Base-by-base conservation (phyloP, 1,140 invertebrate species). In the Brachionus rubens region DNA sequence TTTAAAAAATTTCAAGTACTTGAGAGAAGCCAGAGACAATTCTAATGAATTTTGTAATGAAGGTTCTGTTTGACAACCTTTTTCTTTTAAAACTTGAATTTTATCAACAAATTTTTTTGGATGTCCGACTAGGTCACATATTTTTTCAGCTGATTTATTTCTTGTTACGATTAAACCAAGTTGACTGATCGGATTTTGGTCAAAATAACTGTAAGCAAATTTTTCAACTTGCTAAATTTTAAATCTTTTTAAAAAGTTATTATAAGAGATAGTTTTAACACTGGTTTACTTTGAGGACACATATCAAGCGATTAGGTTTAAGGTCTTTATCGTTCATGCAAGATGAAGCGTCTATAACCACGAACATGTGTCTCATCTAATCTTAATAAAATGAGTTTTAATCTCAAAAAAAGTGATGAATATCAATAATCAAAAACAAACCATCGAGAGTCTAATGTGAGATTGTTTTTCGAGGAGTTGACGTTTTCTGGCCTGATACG, bases 121-220 rank as follows among this genome's bases (percentile, higher is more conserved):
- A 80, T 88, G 87, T 21, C 87, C 87, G 84, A 91, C 90, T 36
- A 98, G 86, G 78, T 96, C 92, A 75, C 91, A 90, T 4, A 96
- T 82, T 86, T 91, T 94, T 82, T 98, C 94, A 16, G 94, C 92
- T 80, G 93, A 87, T 85, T 97, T 98, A 80, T 96, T 96, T 80
- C 91, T 90, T 75, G 94, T 92, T 12, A 90, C 85, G 79, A 99
- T 91, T 54, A 98, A 87, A 21, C 95, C 96, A 48, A 99, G 85
- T 85, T 99, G 96, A 83, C 93, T 95, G 59, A 99, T 94, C 43
- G 96, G 96, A 86, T 98, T 99, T 86, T 97, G 93, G 85, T 98
- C 94, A 85, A 98, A 96, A 82, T 92, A 98, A 85, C 97, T 94
- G 79, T 95, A 91, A 70, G 98, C 89, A 84, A 98, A 99, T 78